phyloP scores from a whole-genome alignment of 2,113 vertebrate genomes.

The Sinocyclocheilus anshuiensis region DNA sequence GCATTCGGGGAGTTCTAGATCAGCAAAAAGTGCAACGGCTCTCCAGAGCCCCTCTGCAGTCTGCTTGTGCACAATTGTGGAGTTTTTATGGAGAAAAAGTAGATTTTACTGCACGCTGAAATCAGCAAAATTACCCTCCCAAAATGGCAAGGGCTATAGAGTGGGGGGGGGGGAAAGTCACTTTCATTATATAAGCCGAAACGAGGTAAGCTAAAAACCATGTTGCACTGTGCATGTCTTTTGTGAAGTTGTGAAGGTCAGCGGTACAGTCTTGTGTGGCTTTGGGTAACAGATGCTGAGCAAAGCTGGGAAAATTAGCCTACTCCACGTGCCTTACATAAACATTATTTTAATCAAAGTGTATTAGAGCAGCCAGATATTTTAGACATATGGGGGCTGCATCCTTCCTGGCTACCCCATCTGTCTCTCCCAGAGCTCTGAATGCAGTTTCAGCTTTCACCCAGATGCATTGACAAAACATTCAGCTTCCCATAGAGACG shows the following conservation, averaged over 20 bases:
- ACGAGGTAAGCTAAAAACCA: conserved; percentile 34
- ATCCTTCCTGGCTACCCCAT: conserved; percentile 72
- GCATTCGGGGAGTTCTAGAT: conserved; percentile 9
- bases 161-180: background rate
- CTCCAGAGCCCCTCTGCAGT: conserved; percentile 17
- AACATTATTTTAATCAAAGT: conserved; percentile 80
- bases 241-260: conserved; percentile 65
- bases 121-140: conserved; percentile 32
- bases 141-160: conserved; percentile 15
- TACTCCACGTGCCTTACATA: conserved; percentile 69
- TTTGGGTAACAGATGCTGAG: conserved; percentile 73
- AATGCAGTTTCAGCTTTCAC: conserved; percentile 43
- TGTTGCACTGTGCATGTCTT: conserved; percentile 53
- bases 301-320: conserved; percentile 76
- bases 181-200: conserved; percentile 27
- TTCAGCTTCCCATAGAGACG: conserved; percentile 24
- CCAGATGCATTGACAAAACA: conserved; percentile 56
- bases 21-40: conserved; percentile 43
- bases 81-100: conserved; percentile 33
- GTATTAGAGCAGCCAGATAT: conserved; percentile 76
- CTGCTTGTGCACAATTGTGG: conserved; percentile 26
- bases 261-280: conserved; percentile 51
- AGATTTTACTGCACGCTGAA: conserved; percentile 33
- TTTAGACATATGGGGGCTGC: conserved; percentile 77
- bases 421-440: conserved; percentile 66